phyloP scores from a whole-genome alignment of 2,113 vertebrate species.

The Rhinoderma darwinii region DNA sequence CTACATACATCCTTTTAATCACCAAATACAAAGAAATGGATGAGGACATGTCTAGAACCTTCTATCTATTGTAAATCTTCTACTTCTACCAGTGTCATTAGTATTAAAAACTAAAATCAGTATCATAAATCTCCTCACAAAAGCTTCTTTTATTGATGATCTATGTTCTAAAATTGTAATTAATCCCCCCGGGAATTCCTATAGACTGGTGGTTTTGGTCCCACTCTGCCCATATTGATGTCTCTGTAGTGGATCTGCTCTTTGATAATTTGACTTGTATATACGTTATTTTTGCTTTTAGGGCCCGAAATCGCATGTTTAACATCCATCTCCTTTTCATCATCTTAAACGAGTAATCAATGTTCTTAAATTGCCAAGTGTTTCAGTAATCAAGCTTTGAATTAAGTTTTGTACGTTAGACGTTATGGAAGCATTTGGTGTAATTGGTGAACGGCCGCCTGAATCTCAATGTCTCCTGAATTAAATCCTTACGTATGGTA shows the following conservation, averaged over 20 bases:
- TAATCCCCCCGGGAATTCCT: background rate
- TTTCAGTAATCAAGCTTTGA: slow-evolving; percentile 57
- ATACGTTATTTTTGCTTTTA: slow-evolving; percentile 44
- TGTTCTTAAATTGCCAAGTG: slow-evolving; percentile 57
- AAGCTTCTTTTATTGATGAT: background rate
- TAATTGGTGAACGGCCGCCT: slow-evolving; percentile 53
- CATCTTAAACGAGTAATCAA: slow-evolving; percentile 59
- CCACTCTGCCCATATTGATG: slow-evolving; percentile 14
- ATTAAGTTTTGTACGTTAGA: slow-evolving; percentile 55
- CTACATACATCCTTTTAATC: background rate
- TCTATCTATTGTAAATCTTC: background rate
- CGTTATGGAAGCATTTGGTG: slow-evolving; percentile 57
- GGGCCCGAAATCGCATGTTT: slow-evolving; percentile 33
- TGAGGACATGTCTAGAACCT: background rate
- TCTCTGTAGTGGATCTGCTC: slow-evolving; percentile 7
- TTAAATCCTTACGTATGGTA: slow-evolving; percentile 56
- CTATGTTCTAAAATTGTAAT: background rate
- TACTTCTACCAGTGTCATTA: background rate
- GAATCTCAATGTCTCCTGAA: slow-evolving; percentile 54
- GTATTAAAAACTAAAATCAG: background rate
- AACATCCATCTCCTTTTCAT: slow-evolving; percentile 56
- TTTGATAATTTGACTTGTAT: slow-evolving; percentile 51
- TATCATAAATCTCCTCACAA: background rate
- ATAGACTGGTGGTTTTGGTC: background rate
- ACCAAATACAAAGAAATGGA: background rate